These are phyloP conservation scores for Caranx ignobilis DNA, from an alignment of 2,113 vertebrate genomes.

Conservation along the genomic window DNA sequence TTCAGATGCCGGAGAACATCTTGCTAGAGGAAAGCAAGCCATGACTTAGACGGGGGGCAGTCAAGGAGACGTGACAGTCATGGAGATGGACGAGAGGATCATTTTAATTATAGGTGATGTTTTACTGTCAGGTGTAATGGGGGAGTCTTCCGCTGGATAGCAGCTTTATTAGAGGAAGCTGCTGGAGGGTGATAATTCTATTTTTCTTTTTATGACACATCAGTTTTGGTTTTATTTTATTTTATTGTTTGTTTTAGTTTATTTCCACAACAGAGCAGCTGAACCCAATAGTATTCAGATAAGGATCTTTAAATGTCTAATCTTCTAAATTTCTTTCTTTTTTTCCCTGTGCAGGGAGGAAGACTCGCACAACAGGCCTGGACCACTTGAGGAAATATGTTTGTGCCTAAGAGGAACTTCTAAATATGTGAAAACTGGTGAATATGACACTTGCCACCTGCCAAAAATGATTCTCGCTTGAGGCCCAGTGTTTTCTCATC, in stretches of 20 bases:
- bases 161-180: not conserved
- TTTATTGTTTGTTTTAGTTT: not conserved
- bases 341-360: too few species aligned
- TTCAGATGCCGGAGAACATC: not conserved
- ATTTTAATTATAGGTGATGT: conserved; percentile 1
- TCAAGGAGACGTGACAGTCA: conserved; percentile 2
- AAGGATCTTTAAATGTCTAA: not conserved
- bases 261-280: not conserved
- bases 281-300: not conserved
- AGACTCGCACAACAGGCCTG: not conserved
- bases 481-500: conserved; percentile 11
- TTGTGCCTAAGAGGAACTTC: not conserved
- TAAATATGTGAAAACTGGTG: not conserved
- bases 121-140: not conserved
- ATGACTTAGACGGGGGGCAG: not conserved
- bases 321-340: not conserved
- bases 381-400: not conserved
- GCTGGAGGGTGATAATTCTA: not conserved
- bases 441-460: not conserved
- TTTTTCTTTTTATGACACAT: not conserved
- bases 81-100: not conserved
- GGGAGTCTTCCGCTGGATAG: not conserved
- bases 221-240: not conserved
- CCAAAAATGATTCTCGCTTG: not conserved
- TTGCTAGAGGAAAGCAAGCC: not conserved